Evolutionary conservation across 2,113 vertebrate species (phyloP).

Genomic region (Pseudorectes ferrugineus): DNA sequence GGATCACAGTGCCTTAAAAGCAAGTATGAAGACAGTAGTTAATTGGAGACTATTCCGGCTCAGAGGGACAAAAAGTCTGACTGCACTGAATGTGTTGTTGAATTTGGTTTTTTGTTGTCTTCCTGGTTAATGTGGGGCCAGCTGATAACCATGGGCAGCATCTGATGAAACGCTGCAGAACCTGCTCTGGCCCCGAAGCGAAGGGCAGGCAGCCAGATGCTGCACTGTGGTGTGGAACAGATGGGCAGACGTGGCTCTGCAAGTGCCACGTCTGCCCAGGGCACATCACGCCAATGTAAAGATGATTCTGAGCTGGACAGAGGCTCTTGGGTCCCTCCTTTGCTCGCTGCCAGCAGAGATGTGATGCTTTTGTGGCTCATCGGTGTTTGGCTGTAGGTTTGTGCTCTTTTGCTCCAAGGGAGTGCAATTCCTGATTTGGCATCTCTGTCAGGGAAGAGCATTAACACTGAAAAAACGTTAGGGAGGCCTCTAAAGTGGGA

Average conservation of each 20-base stretch:
- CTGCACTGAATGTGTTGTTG: too few relatives aligned
- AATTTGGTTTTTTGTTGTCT: not conserved
- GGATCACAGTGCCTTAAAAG: not conserved
- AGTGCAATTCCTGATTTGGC: not conserved
- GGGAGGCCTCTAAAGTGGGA: not conserved
- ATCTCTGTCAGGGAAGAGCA: not conserved
- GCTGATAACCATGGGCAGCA: not conserved
- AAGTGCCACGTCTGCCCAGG: not conserved
- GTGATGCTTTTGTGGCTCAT: not conserved
- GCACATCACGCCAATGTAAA: not conserved
- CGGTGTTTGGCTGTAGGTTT: not conserved
- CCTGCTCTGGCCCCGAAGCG: not conserved
- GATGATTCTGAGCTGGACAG: not conserved
- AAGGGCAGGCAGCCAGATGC: not conserved
- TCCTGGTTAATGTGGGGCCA: not conserved
- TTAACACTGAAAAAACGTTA: not conserved
- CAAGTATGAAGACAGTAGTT: not conserved
- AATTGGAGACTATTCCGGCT: not conserved
- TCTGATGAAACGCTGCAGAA: not conserved
- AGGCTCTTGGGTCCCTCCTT: not conserved
- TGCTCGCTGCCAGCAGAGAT: not conserved
- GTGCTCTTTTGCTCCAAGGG: not conserved
- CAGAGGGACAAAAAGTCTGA: not conserved
- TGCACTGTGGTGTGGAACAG: not conserved
- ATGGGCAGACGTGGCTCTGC: not conserved